Conservation (phyloP, 2,797 vertebrate genomes). For the Benthosema pterotum region DNA sequence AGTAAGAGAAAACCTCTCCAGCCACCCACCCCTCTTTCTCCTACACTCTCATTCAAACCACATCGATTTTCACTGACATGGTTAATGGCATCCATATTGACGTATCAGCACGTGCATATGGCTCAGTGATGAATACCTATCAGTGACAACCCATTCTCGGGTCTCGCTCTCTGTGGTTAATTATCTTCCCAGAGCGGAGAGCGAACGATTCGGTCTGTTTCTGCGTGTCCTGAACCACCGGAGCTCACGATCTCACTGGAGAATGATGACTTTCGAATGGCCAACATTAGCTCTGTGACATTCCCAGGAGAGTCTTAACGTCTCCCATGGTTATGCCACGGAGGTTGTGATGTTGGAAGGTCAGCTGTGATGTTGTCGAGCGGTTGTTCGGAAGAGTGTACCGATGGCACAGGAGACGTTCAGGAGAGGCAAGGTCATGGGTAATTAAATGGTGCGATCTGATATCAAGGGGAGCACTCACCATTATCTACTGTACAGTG, state of each 20-base stretch:
- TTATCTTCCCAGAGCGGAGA: slow-evolving; percentile 43
- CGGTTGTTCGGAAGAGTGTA: too few species aligned
- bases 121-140: slow-evolving; percentile 49
- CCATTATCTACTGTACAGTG: too few species aligned
- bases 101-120: slow-evolving; percentile 30
- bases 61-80: slow-evolving; percentile 18
- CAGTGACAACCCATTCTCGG: slow-evolving; percentile 34
- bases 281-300: slow-evolving; percentile 68
- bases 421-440: too few species aligned
- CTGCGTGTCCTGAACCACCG: slow-evolving; percentile 8
- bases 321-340: slow-evolving; percentile 58
- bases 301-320: slow-evolving; percentile 62
- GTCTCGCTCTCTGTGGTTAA: slow-evolving; percentile 50
- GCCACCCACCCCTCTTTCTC: not conserved
- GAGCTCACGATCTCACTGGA: slow-evolving; percentile 45
- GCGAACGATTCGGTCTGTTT: slow-evolving; percentile 47
- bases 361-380: not conserved
- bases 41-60: slow-evolving; percentile 5
- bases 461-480: too few species aligned
- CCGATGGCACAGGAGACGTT: too few species aligned
- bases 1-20: not conserved
- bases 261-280: slow-evolving; percentile 71
- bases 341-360: slow-evolving; percentile 55
- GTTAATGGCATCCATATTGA: slow-evolving; percentile 26
- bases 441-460: too few species aligned